phyloP scores from a whole-genome alignment of 2,797 vertebrate species.

The Peromyscus attwateri region DNA sequence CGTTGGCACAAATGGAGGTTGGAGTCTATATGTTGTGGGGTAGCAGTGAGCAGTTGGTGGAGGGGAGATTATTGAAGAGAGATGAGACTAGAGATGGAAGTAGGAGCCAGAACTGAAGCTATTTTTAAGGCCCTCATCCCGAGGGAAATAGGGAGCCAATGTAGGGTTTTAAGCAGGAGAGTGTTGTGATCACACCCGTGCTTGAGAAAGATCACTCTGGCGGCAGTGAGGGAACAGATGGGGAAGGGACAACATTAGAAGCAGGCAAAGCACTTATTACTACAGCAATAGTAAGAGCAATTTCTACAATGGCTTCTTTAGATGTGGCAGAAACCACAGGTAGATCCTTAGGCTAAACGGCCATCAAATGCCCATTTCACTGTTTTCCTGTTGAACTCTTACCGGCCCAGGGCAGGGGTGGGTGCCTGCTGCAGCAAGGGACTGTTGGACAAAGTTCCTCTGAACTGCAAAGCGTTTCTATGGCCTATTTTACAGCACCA shows the following conservation, averaged over 20 bases:
- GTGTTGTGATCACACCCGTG: constrained; percentile 77
- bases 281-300: constrained; percentile 75
- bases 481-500: neutral
- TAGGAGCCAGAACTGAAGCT: constrained; percentile 76
- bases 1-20: neutral
- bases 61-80: constrained; percentile 64
- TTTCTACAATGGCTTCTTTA: constrained; percentile 44
- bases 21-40: constrained; percentile 6
- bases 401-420: neutral
- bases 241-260: constrained; percentile 74
- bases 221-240: constrained; percentile 74
- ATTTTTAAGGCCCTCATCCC: constrained; percentile 79
- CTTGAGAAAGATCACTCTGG: constrained; percentile 79
- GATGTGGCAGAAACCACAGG: neutral
- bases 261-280: constrained; percentile 74
- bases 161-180: constrained; percentile 76
- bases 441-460: neutral
- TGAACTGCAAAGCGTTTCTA: neutral
- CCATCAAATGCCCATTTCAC: neutral
- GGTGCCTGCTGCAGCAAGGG: neutral
- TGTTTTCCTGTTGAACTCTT: neutral
- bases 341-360: neutral
- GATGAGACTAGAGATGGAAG: constrained; percentile 62
- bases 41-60: constrained; percentile 65
- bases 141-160: constrained; percentile 77